Evolutionary conservation across 2,888 invertebrate species (phyloP).

Genomic region (Gasteruption jaculator): DNA sequence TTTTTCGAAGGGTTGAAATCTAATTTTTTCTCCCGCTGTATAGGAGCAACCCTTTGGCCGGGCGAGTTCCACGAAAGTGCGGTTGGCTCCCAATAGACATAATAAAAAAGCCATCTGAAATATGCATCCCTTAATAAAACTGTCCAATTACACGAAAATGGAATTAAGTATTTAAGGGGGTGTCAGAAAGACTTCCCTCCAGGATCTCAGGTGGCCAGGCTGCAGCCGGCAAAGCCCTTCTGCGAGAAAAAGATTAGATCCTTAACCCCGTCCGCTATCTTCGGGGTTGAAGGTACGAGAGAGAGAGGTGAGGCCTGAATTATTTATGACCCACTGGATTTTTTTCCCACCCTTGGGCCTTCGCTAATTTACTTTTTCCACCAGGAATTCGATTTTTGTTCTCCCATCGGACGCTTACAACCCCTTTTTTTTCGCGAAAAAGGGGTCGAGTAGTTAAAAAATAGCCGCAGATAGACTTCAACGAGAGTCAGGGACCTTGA

Average conservation of each 20-base stretch:
- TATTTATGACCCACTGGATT: slow-evolving; percentile 41
- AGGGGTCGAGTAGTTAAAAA: too few relatives aligned
- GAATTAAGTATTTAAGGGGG: slow-evolving; percentile 49
- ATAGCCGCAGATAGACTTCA: too few relatives aligned
- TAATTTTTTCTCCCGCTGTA: slow-evolving; percentile 45
- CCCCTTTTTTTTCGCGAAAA: too few relatives aligned
- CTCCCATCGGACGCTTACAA: too few relatives aligned
- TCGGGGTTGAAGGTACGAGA: slow-evolving; percentile 12
- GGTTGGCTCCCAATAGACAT: slow-evolving; percentile 45
- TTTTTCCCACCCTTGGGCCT: slow-evolving; percentile 21
- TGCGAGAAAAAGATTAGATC: slow-evolving; percentile 40
- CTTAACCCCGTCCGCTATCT: slow-evolving; percentile 25
- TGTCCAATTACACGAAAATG: slow-evolving; percentile 50
- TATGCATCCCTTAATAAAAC: slow-evolving; percentile 52
- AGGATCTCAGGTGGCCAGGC: slow-evolving; percentile 33
- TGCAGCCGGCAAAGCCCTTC: slow-evolving; percentile 33
- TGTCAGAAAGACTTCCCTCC: slow-evolving; percentile 28
- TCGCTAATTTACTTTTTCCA: slow-evolving; percentile 18
- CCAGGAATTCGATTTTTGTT: too few relatives aligned
- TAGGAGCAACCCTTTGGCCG: slow-evolving; percentile 12
- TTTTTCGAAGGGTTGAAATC: slow-evolving; percentile 47
- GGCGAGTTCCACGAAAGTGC: not conserved
- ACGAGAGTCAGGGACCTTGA: too few relatives aligned
- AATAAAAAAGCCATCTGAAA: slow-evolving; percentile 51
- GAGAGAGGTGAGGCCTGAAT: slow-evolving; percentile 30